Percentiles rank a stretch among this genome's conserved stretches.
These are phyloP conservation scores for Poecilia velifera DNA, from an alignment of 2,797 vertebrate species.

Conservation along the genomic window DNA sequence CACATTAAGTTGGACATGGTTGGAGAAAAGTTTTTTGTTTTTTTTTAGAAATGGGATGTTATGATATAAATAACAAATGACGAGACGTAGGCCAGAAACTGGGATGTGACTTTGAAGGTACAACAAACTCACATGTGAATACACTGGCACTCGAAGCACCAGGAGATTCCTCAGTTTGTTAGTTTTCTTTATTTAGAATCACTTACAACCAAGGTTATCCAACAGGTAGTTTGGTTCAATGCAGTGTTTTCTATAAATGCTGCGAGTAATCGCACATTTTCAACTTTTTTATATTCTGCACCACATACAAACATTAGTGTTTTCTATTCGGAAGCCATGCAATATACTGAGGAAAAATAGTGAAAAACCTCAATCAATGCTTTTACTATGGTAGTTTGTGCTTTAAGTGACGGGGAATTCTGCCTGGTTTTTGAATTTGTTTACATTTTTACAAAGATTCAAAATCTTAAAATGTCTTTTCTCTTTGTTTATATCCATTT, in stretches of 20 bases:
- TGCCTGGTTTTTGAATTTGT: not conserved
- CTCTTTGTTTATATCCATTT: not conserved
- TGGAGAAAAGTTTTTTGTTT: too few species aligned
- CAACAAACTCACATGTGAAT: constrained; percentile 5
- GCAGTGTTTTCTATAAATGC: not conserved
- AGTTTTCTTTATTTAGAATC: not conserved
- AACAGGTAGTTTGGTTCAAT: not conserved
- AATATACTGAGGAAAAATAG: not conserved
- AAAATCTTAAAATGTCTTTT: not conserved
- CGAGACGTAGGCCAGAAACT: constrained; percentile 40
- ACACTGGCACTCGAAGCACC: not conserved
- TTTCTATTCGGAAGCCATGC: not conserved
- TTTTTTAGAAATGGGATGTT: constrained; percentile 47
- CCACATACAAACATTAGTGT: not conserved
- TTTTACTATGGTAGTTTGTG: not conserved
- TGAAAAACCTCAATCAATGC: not conserved
- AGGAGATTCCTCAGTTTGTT: constrained; percentile 2
- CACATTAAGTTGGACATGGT: not conserved
- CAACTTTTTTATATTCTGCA: not conserved
- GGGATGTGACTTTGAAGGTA: constrained; percentile 24
- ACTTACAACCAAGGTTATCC: not conserved
- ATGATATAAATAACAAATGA: constrained; percentile 52
- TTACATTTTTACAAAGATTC: not conserved
- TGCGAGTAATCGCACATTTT: not conserved
- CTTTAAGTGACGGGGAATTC: not conserved